phyloP scores from a whole-genome alignment of 1,140 invertebrate genomes.

The Apis mellifera region Amel_HAv3.1 CM009941.2:10371501-10372000 shows the following conservation, averaged over 20 bases:
- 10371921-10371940: slow-evolving; percentile 7
- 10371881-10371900: not conserved
- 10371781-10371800: not conserved
- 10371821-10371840: slow-evolving; percentile 20
- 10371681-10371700: slow-evolving; percentile 55
- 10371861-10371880: slow-evolving; percentile 22
- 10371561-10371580: slow-evolving; percentile 47
- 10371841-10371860: slow-evolving; percentile 15
- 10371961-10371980: slow-evolving; percentile 23
- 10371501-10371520: slow-evolving; percentile 60
- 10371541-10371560: slow-evolving; percentile 42
- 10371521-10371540: slow-evolving; percentile 64
- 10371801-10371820: not conserved
- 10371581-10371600: slow-evolving; percentile 58
- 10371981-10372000: slow-evolving; percentile 16
- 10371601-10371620: slow-evolving; percentile 44
- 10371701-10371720: slow-evolving; percentile 42
- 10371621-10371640: slow-evolving; percentile 31
- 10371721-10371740: slow-evolving; percentile 40
- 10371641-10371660: slow-evolving; percentile 49
- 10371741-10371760: not conserved
- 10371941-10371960: slow-evolving; percentile 6
- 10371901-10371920: not conserved
- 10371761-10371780: not conserved
- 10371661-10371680: slow-evolving; percentile 52